phyloP scores from a whole-genome alignment of 2,113 vertebrate species.

The Neotragus moschatus region DNA sequence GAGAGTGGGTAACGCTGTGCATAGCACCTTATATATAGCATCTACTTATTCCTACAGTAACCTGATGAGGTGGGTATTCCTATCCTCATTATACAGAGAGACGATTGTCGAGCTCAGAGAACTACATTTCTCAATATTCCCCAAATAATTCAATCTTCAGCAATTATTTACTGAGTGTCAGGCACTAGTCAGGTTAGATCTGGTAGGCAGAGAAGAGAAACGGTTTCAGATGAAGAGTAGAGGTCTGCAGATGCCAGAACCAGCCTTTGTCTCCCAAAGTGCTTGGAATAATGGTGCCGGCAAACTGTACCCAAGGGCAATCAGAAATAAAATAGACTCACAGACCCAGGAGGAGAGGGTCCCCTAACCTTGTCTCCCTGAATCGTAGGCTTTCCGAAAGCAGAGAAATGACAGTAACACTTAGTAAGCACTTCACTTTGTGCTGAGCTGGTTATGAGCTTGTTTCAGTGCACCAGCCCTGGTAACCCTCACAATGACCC shows the following conservation, averaged over 20 bases:
- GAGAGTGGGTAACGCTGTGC: accelerated
- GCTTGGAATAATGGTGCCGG: not conserved
- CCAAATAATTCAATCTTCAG: not conserved
- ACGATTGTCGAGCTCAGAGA: not conserved
- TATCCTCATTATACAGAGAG: not conserved
- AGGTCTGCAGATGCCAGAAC: not conserved
- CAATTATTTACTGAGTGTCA: not conserved
- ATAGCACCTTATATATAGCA: too few species aligned
- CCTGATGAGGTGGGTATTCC: not conserved
- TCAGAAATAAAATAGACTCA: not conserved
- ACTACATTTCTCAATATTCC: not conserved
- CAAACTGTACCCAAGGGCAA: not conserved
- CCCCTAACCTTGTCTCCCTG: not conserved
- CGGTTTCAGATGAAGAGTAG: not conserved
- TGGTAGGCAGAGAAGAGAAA: not conserved
- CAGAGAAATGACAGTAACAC: not conserved
- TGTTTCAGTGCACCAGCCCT: not conserved
- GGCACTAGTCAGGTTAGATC: not conserved
- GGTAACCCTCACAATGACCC: not conserved
- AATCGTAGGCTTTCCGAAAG: not conserved
- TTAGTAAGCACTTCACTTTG: not conserved
- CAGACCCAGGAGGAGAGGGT: not conserved
- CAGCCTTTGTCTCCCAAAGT: not conserved
- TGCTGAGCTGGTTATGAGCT: not conserved
- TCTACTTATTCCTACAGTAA: not conserved